Evolutionary conservation across 2,113 vertebrate species (phyloP), one percentile per base, ranked within the genome.

Genomic region (Lepus europaeus): DNA sequence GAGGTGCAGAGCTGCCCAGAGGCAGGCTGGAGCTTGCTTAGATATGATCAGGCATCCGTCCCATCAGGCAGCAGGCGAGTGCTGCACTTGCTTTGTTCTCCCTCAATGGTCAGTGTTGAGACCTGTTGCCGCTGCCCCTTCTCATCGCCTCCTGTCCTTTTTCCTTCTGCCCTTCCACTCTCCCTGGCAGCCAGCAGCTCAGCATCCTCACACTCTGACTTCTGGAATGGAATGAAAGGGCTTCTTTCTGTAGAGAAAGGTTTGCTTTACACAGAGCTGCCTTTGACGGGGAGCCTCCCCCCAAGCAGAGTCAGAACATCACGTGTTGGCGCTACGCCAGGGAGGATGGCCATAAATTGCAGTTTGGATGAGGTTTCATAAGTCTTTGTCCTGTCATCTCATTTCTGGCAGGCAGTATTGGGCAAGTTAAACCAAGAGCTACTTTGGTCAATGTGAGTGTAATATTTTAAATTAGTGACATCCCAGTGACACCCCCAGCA

Each of bases 261-360:
- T 93, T 87, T 76, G 89, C 93, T 69, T 83, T 56, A 84, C 68
- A 97, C 95, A 97, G 96, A 96, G 92, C 96, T 59, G 87, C 84
- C 95, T 96, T 96, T 97, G 88, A 97, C 2, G 8, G 78, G 20
- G 31, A 39, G 33, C 23, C 39, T 51, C 1, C 1, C 29, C 29
- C 25, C 77, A 3, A 74, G n/a, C 89, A 76, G 83, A 93, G 20
- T 80, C 33, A 78, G 95, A 86, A 86, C 77, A 51, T 87, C 45
- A 39, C 3, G 8, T 13, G 9, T 66, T 83, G 95, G 96, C 87
- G 1, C 9, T 0, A 0, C 8, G 91, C 96, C 97, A 89, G 33
- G 23, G 29, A 70, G 53, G 79, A n/a, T 20, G 23, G 78, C 39
- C 53, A 7, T 33, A 70, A 87, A 91, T 78, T 49, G 87, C 72